These are phyloP conservation scores for Nudaria mundana DNA, from an alignment of 2,888 invertebrate genomes.

Conservation along the genomic window DNA sequence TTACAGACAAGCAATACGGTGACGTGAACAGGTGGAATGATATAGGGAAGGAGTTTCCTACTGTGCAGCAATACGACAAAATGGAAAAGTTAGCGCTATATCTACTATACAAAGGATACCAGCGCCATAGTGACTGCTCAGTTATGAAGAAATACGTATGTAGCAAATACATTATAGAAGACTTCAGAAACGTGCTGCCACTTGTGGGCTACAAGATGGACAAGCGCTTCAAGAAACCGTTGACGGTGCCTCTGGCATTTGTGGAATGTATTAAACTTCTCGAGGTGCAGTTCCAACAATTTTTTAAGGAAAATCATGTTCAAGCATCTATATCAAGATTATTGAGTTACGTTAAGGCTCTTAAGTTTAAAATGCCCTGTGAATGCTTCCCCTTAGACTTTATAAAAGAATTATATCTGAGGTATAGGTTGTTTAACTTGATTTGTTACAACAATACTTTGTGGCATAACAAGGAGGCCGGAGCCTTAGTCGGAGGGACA, in stretches of 20 bases:
- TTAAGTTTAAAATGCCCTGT: slow-evolving; percentile 18
- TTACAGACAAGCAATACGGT: neutral
- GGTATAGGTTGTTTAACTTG: slow-evolving; percentile 13
- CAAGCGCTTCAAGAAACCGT: neutral
- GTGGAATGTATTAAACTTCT: slow-evolving; percentile 14
- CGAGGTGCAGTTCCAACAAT: slow-evolving; percentile 15
- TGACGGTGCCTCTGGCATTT: slow-evolving; percentile 11
- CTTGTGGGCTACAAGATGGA: neutral
- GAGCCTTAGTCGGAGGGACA: too few relatives aligned
- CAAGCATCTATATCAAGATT: neutral
- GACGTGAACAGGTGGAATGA: neutral
- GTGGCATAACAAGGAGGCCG: too few relatives aligned
- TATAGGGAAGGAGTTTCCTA: slow-evolving; percentile 1
- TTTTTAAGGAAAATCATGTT: slow-evolving; percentile 8
- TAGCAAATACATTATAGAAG: neutral
- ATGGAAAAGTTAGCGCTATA: slow-evolving; percentile 13
- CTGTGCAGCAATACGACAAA: neutral
- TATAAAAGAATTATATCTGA: slow-evolving; percentile 14
- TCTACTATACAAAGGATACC: slow-evolving; percentile 12
- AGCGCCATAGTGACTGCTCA: slow-evolving; percentile 11
- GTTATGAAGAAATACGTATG: slow-evolving; percentile 12
- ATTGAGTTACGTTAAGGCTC: neutral
- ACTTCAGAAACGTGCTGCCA: neutral
- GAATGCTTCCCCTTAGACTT: slow-evolving; percentile 18
- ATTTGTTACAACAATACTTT: slow-evolving; percentile 15